phyloP scores from a whole-genome alignment of 2,797 vertebrate species.

The Typhlichthys eigenmanni region DNA sequence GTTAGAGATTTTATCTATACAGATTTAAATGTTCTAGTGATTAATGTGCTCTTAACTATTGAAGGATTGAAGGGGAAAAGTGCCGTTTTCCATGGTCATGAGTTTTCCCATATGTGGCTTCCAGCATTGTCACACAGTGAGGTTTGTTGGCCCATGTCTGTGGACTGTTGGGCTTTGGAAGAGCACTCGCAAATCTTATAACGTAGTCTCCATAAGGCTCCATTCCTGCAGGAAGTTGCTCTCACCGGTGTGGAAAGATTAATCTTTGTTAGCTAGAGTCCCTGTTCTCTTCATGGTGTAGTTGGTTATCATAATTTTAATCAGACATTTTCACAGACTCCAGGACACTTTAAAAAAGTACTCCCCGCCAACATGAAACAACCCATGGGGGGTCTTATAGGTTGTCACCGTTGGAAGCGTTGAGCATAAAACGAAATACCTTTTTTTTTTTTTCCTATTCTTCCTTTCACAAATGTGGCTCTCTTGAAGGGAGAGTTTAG shows the following conservation, averaged over 20 bases:
- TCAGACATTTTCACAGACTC: constrained; percentile 77
- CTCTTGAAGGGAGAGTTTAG: constrained; percentile 67
- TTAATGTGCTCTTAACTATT: constrained; percentile 24
- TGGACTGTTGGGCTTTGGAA: constrained; percentile 57
- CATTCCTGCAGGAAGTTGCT: constrained; percentile 67
- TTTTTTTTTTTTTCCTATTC: constrained; percentile 44
- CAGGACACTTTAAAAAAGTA: constrained; percentile 60
- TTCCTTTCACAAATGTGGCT: constrained; percentile 68
- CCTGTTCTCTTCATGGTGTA: constrained; percentile 65
- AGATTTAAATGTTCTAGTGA: constrained; percentile 15
- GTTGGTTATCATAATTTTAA: constrained; percentile 69
- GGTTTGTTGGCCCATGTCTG: constrained; percentile 59
- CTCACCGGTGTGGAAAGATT: constrained; percentile 37
- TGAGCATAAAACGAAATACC: constrained; percentile 59
- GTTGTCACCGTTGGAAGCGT: constrained; percentile 77
- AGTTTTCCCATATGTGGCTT: constrained; percentile 59
- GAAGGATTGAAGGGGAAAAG: constrained; percentile 18
- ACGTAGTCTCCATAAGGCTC: constrained; percentile 66
- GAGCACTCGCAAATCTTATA: constrained; percentile 52
- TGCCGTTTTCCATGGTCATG: constrained; percentile 47
- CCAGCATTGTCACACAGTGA: constrained; percentile 48
- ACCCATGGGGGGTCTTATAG: constrained; percentile 73
- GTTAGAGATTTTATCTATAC: neutral
- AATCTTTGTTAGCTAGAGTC: constrained; percentile 66
- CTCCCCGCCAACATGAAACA: constrained; percentile 58